Evolutionary conservation across 2,888 invertebrate genomes (phyloP).

Genomic region (Myopa testacea): DNA sequence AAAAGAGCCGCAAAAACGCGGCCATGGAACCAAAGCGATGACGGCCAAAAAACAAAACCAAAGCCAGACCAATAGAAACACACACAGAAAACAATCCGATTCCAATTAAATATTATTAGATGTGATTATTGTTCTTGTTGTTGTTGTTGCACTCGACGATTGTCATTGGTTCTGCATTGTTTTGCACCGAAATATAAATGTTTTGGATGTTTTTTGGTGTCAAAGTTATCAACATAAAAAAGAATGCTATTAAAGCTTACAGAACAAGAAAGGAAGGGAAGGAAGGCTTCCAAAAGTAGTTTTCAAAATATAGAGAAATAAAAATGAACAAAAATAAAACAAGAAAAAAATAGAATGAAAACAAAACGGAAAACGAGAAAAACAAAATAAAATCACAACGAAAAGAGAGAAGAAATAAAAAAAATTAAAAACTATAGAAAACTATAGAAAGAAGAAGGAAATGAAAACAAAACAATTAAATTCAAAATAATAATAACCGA

Average conservation of each 20-base stretch:
- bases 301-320: no score
- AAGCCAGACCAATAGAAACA: no score
- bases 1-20: slow-evolving; percentile 7
- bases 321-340: no score
- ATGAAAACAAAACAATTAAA: no score
- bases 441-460: neutral
- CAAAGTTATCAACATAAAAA: slow-evolving; percentile 16
- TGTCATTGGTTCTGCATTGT: neutral
- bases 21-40: neutral
- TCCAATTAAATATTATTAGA: slow-evolving; percentile 19
- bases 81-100: slow-evolving; percentile 4
- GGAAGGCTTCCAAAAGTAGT: no score
- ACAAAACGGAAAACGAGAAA: neutral
- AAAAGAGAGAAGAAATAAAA: neutral
- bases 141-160: no score
- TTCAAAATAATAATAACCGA: no score
- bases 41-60: neutral
- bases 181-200: neutral
- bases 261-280: neutral
- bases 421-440: neutral
- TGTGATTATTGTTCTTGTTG: neutral
- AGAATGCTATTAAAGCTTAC: neutral
- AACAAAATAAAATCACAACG: neutral
- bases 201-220: neutral
- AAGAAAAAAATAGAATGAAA: no score